These are phyloP conservation scores for Pseudopipra pipra DNA, from an alignment of 2,113 vertebrate species.

Conservation along the genomic window DNA sequence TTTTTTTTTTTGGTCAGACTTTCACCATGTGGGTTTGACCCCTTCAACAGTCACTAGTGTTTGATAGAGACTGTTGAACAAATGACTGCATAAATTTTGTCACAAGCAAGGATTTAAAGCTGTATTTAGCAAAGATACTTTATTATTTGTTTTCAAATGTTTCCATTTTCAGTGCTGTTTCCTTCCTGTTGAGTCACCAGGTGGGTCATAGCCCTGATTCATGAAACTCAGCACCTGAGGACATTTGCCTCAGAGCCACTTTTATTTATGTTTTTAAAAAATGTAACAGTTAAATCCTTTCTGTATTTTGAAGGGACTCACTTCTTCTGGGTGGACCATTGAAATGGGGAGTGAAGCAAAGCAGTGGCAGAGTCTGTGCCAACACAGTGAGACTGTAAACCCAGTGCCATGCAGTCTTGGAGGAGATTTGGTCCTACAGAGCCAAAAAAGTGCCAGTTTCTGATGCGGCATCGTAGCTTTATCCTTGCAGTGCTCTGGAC, in stretches of 20 bases:
- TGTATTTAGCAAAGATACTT: neutral
- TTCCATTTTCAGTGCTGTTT: neutral
- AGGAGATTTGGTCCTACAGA: neutral
- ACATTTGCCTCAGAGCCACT: rapidly evolving
- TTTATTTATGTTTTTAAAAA: neutral
- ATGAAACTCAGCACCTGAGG: neutral
- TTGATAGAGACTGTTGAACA: neutral
- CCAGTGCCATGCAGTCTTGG: rapidly evolving
- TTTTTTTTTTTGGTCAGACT: neutral
- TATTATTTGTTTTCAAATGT: neutral
- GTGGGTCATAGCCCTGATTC: neutral
- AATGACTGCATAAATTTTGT: neutral
- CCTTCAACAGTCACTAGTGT: neutral
- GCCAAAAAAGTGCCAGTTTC: neutral
- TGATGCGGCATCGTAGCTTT: neutral
- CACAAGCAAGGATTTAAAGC: neutral
- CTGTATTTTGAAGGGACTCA: neutral
- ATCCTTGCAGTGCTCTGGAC: neutral
- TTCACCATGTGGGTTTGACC: rapidly evolving
- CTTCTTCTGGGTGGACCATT: neutral
- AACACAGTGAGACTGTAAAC: neutral
- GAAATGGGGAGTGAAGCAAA: neutral
- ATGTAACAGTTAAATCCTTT: neutral
- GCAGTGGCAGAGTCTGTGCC: neutral
- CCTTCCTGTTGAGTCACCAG: neutral